Evolutionary conservation across 35 echinoderm and acorn worm species (phyloP).

Genomic region (Ophioderma brevispina): DNA sequence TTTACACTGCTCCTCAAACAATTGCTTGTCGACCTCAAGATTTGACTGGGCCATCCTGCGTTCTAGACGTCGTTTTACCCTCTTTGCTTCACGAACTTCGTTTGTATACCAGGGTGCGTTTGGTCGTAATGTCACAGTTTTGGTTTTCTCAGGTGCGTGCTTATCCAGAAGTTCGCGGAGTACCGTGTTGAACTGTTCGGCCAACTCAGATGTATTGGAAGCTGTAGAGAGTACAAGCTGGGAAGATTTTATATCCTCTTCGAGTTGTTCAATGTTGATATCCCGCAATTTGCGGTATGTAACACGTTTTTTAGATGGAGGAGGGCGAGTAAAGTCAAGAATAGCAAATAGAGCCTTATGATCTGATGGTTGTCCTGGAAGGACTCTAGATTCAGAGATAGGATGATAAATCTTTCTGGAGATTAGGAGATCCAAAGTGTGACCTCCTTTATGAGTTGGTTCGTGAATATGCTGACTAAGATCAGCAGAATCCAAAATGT

Average conservation of each 20-base stretch:
- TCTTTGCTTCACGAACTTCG: slow-evolving; percentile 55
- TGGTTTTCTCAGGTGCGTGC: slow-evolving; percentile 23
- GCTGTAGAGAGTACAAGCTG: not conserved
- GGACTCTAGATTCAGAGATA: not conserved
- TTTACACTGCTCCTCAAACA: not conserved
- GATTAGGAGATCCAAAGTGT: slow-evolving; percentile 60
- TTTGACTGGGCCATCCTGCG: slow-evolving; percentile 17
- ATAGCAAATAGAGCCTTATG: slow-evolving; percentile 11
- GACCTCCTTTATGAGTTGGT: slow-evolving; percentile 29
- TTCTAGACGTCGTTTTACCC: slow-evolving; percentile 9
- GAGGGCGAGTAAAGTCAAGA: slow-evolving; percentile 28
- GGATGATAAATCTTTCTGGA: not conserved
- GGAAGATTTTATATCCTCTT: not conserved
- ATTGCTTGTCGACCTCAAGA: slow-evolving; percentile 27
- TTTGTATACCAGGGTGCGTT: slow-evolving; percentile 59
- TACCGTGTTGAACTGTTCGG: slow-evolving; percentile 19
- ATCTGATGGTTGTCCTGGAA: slow-evolving; percentile 36
- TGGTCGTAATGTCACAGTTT: slow-evolving; percentile 55
- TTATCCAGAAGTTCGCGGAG: slow-evolving; percentile 24
- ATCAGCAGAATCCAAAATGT: slow-evolving; percentile 40
- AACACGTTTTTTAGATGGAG: not conserved
- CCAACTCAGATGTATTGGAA: not conserved
- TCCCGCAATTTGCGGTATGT: not conserved
- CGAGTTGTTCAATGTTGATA: slow-evolving; percentile 1
- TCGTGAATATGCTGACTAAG: slow-evolving; percentile 28